A percentile compares a stretch with the other conserved stretches of the same genome.
These are phyloP conservation scores for Protodeltote pygarga DNA, from an alignment of 2,888 invertebrate species.

Conservation along the genomic window DNA sequence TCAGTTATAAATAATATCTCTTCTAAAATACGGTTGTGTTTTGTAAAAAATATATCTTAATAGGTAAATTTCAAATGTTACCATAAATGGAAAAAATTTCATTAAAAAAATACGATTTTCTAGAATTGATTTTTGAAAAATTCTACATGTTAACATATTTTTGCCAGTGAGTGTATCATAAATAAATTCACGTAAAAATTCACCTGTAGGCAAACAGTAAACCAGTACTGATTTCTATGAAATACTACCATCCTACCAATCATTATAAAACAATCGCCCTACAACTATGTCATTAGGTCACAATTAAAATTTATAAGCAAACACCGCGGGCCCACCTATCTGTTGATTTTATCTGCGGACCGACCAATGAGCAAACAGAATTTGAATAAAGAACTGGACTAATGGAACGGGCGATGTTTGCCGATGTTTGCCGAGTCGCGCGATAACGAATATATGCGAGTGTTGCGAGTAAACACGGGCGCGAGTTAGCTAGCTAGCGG, in stretches of 20 bases:
- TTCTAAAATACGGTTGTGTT: too few relatives aligned
- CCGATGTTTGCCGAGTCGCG: conserved; percentile 53
- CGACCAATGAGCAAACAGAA: conserved; percentile 58
- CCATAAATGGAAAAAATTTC: too few relatives aligned
- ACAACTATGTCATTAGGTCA: conserved; percentile 56
- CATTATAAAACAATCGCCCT: conserved; percentile 45
- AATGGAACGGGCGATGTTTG: conserved; percentile 54
- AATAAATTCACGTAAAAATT: too few relatives aligned
- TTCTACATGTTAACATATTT: too few relatives aligned
- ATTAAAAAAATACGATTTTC: too few relatives aligned
- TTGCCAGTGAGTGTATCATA: too few relatives aligned
- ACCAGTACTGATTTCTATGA: conserved; percentile 23
- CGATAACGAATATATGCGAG: conserved; percentile 53
- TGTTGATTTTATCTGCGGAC: conserved; percentile 55
- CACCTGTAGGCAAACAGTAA: too few relatives aligned
- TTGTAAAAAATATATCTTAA: too few relatives aligned
- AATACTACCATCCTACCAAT: conserved; percentile 22
- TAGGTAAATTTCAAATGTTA: too few relatives aligned
- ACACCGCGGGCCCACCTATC: conserved; percentile 47
- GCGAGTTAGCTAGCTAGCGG: conserved; percentile 61
- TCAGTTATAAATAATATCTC: too few relatives aligned
- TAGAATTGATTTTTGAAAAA: too few relatives aligned
- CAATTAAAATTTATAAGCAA: conserved; percentile 57
- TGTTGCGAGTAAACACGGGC: conserved; percentile 71
- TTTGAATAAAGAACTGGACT: conserved; percentile 61